phyloP scores from a whole-genome alignment of 2,113 vertebrate species.

The Periophthalmus modestus region DNA sequence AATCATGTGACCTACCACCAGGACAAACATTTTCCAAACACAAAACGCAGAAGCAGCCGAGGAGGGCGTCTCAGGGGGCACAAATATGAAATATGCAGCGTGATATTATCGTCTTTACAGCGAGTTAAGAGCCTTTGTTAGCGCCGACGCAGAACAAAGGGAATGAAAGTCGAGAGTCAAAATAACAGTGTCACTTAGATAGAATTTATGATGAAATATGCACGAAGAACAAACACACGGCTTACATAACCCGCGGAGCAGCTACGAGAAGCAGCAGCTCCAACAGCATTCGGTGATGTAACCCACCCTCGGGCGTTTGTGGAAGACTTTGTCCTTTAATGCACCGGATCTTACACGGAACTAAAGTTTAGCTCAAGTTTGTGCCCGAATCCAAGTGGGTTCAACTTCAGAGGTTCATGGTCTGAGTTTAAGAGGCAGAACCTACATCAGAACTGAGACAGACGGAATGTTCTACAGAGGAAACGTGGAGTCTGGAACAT shows the following conservation, averaged over 20 bases:
- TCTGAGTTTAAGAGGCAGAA: no score
- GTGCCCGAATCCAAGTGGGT: no score
- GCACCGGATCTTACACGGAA: no score
- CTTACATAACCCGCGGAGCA: slow-evolving; percentile 6
- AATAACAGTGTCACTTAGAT: slow-evolving; percentile 13
- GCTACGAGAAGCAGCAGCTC: slow-evolving; percentile 5
- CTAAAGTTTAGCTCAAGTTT: no score
- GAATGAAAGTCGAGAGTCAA: background rate
- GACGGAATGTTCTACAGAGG: no score
- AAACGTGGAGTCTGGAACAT: no score
- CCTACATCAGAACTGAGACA: no score
- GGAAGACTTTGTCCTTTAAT: no score
- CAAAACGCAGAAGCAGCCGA: background rate
- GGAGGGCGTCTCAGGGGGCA: slow-evolving; percentile 20
- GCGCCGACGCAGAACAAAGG: slow-evolving; percentile 32
- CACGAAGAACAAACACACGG: slow-evolving; percentile 16
- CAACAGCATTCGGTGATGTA: slow-evolving; percentile 23
- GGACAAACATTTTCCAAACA: background rate
- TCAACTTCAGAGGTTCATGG: no score
- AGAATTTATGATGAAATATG: slow-evolving; percentile 41
- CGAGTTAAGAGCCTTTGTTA: slow-evolving; percentile 16
- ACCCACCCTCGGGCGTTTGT: slow-evolving; percentile 7
- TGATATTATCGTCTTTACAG: slow-evolving; percentile 6
- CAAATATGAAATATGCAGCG: slow-evolving; percentile 26
- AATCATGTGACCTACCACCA: no score